A percentile compares a stretch with the other conserved stretches of the same genome.
Evolutionary conservation across 2,888 invertebrate species (phyloP).

Genomic region (Harpalus rufipes): DNA sequence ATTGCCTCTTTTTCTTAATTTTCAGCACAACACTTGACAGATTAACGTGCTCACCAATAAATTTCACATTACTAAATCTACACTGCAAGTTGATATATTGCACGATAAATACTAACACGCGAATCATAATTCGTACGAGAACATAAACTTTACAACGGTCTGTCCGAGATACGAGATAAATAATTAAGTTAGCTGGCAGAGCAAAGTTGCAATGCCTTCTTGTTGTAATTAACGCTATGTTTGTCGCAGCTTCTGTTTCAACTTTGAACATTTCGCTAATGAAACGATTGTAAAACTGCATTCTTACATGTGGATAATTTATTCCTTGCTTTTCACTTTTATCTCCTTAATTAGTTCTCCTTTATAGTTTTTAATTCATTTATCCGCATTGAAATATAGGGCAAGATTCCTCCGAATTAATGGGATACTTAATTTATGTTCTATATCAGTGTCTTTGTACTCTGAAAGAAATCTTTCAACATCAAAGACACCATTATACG

Average conservation of each 20-base stretch:
- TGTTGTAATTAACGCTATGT: slow-evolving; percentile 51
- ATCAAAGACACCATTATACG: slow-evolving; percentile 21
- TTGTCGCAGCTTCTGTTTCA: slow-evolving; percentile 20
- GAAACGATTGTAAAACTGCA: slow-evolving; percentile 56
- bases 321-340: slow-evolving; percentile 42
- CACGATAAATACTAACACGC: slow-evolving; percentile 7
- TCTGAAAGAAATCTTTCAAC: slow-evolving; percentile 9
- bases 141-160: slow-evolving; percentile 36
- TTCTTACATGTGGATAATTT: slow-evolving; percentile 43
- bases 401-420: slow-evolving; percentile 5
- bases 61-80: not conserved
- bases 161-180: slow-evolving; percentile 43
- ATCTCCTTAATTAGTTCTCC: slow-evolving; percentile 16
- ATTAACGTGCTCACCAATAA: not conserved
- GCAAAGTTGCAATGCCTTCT: slow-evolving; percentile 26
- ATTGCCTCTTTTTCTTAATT: not conserved
- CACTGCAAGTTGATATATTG: slow-evolving; percentile 15
- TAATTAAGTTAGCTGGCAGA: slow-evolving; percentile 32
- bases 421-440: slow-evolving; percentile 26
- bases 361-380: slow-evolving; percentile 29
- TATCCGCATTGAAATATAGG: slow-evolving; percentile 16
- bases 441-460: slow-evolving; percentile 7
- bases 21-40: not conserved
- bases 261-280: slow-evolving; percentile 46
- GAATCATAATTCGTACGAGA: slow-evolving; percentile 43